A percentile compares a stretch with the other conserved stretches of the same genome.
Evolutionary conservation across 1,140 invertebrate genomes (phyloP).

Genomic region (Drosophila paulistorum): DNA sequence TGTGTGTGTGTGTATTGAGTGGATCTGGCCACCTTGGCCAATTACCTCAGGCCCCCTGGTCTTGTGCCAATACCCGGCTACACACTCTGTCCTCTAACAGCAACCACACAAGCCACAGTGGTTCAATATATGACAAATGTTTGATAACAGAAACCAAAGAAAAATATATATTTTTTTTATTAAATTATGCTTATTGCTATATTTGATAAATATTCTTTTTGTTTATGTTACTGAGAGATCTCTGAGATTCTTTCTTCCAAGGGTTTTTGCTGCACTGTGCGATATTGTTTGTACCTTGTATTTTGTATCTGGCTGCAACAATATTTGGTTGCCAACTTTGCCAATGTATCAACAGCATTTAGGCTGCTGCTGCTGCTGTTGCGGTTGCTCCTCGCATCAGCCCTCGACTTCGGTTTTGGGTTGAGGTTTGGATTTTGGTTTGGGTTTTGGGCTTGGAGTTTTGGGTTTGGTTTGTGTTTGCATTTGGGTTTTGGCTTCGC

Average conservation of each 20-base stretch:
- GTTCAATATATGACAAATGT: not conserved
- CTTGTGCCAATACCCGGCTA: not conserved
- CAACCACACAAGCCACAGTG: conserved; percentile 20
- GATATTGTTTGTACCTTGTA: conserved; percentile 34
- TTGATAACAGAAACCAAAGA: no score
- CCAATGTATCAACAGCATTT: conserved; percentile 75
- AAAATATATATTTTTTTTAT: not conserved
- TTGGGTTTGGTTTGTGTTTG: conserved; percentile 23
- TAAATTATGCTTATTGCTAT: no score
- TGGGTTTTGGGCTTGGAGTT: conserved; percentile 19
- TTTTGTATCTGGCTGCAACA: conserved; percentile 67
- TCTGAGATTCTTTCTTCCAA: not conserved
- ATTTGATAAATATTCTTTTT: no score
- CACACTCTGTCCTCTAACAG: not conserved
- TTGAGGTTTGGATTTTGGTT: not conserved
- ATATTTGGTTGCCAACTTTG: conserved; percentile 78
- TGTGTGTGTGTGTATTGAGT: conserved; percentile 20
- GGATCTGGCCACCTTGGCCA: conserved; percentile 47
- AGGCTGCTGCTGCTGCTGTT: conserved; percentile 50
- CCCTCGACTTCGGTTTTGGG: conserved; percentile 26
- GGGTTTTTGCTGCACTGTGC: not conserved
- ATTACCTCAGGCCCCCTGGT: conserved; percentile 46
- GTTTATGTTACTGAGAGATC: no score
- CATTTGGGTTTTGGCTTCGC: conserved; percentile 50
- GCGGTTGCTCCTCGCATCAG: conserved; percentile 33